Base-by-base conservation (phyloP, 2,797 vertebrate genomes). In the Poecile montanus region DNA sequence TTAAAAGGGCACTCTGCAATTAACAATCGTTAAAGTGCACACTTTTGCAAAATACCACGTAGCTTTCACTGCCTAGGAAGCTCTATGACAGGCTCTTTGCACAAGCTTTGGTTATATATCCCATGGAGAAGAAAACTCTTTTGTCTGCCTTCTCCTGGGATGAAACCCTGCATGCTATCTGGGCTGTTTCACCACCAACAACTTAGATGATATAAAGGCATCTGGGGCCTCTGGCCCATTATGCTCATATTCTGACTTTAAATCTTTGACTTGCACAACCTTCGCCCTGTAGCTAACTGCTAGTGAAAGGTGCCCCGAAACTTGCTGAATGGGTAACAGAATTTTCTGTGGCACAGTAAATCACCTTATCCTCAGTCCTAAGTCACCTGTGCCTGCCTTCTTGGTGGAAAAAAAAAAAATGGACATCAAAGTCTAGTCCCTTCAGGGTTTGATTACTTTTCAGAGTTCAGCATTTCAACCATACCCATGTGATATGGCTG, bases 1-100 rank as follows among this genome's bases (percentile, higher is more conserved):
- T 75, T 94, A 21, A 48, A 96, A 94, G 91, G 94, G 90, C 84
- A 85, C 80, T 88, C 85, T 79, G 65, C 96, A 97, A 97, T 96
- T 96, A 97, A 62, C 92, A 85, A 91, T 84, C 91, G 58, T 95
- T 96, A 90, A 67, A 91, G 70, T 30, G 53, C 56, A 51, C 56
- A 85, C 26, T 48, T 74, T 47, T 20, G 44, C n/a, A 53, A 72
- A 84, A 91, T 25, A 67, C 32, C 88, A 86, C 4, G 71, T 63
- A 45, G 88, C 67, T 91, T 94, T 93, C 73, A 47, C 62, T 62
- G 50, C 83, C 85, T 79, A 53, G 90, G 91, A 95, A 93, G 58
- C 91, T 89, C 78, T 57, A 23, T 20, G 27, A 38, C 36, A 38
- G 36, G 68, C 65, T 47, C 62, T 92, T 94, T 89, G 80, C 45